phyloP scores from a whole-genome alignment of 2,113 vertebrate genomes.

The Corvus cornix region DNA sequence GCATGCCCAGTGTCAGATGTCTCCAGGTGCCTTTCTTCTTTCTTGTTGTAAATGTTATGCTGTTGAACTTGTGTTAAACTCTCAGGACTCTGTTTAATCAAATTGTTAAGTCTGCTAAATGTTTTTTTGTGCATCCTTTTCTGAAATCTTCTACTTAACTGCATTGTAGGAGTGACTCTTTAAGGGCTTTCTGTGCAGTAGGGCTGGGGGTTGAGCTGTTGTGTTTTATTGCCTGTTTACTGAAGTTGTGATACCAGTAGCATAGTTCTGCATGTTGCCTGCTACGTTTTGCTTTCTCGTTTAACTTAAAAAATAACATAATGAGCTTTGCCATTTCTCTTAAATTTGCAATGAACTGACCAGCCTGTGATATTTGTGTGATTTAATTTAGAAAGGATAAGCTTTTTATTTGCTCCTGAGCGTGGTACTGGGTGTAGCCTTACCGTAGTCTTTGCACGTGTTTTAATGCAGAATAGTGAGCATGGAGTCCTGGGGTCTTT shows the following conservation, averaged over 20 bases:
- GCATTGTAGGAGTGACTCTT: constrained; percentile 49
- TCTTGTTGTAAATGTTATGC: constrained; percentile 88
- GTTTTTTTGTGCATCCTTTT: constrained; percentile 79
- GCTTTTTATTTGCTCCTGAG: not conserved
- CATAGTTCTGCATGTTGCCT: constrained; percentile 73
- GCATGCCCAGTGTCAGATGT: constrained; percentile 99
- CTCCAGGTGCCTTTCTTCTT: constrained; percentile 98
- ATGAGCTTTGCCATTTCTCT: constrained; percentile 43
- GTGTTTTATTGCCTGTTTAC: constrained; percentile 59
- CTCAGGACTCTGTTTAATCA: constrained; percentile 79
- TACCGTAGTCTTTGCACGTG: not conserved
- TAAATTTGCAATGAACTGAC: constrained; percentile 31
- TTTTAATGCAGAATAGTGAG: not conserved
- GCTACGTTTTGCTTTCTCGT: constrained; percentile 67
- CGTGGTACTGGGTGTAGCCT: not conserved
- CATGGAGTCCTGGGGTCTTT: not conserved
- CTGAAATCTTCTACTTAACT: constrained; percentile 66
- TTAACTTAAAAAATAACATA: constrained; percentile 13
- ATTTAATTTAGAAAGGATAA: constrained; percentile 16
- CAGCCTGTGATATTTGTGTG: constrained; percentile 29
- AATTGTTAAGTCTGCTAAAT: constrained; percentile 82
- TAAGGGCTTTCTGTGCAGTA: constrained; percentile 38
- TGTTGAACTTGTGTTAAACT: constrained; percentile 81
- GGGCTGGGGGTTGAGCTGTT: constrained; percentile 52
- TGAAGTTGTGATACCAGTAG: constrained; percentile 61